Conservation (phyloP, 2,888 invertebrate species). For the Tupiocoris notatus region DNA sequence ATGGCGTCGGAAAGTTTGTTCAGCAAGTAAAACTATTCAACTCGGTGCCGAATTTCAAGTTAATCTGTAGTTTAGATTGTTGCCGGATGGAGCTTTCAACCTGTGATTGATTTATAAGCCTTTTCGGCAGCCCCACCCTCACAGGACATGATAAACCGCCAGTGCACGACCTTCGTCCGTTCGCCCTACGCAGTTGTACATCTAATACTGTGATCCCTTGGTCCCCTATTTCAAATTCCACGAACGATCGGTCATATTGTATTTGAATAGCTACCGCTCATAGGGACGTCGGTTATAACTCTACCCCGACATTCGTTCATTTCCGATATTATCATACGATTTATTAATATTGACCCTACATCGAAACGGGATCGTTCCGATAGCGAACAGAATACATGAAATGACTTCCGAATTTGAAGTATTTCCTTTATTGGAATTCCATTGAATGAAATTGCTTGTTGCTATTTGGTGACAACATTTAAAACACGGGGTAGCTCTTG, state of each 20-base stretch:
- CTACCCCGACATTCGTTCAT: not conserved
- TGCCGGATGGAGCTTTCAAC: constrained; percentile 25
- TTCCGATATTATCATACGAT: not conserved
- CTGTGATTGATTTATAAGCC: constrained; percentile 35
- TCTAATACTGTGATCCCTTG: not conserved
- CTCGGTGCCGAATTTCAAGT: constrained; percentile 21
- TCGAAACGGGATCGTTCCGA: no score
- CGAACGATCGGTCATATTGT: not conserved
- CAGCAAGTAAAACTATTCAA: not conserved
- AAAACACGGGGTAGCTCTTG: no score
- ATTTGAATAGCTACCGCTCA: not conserved
- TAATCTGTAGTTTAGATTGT: constrained; percentile 37
- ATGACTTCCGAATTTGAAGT: no score
- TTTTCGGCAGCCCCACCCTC: not conserved
- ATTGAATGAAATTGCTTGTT: no score
- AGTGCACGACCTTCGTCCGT: not conserved
- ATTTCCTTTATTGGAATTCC: no score
- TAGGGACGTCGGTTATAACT: not conserved
- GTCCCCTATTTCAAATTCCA: not conserved
- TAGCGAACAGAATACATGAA: no score
- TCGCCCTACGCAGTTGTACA: not conserved
- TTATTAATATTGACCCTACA: not conserved
- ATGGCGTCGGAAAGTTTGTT: not conserved
- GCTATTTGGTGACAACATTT: no score
- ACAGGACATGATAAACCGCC: not conserved